Conservation (phyloP, 2,113 vertebrate genomes). For the Dicaeum eximium region DNA sequence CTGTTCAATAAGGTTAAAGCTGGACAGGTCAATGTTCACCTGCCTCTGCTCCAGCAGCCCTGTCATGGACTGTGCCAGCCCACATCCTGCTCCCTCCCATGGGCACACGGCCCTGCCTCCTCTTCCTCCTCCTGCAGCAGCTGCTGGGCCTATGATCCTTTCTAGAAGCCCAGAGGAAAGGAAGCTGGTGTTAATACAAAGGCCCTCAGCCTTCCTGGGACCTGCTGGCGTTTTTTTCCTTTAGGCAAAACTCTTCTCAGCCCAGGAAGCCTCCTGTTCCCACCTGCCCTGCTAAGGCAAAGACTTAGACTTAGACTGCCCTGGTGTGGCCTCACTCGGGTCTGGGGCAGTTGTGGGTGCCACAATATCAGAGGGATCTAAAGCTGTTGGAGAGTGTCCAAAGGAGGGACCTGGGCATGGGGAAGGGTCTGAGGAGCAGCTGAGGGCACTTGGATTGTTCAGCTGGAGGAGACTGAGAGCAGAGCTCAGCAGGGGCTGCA, state of each 20-base stretch:
- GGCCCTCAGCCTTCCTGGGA: background rate
- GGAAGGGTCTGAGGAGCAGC: background rate
- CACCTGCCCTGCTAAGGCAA: background rate
- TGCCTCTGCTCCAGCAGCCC: background rate
- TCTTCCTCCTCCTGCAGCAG: background rate
- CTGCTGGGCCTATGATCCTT: fast-evolving
- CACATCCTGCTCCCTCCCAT: background rate
- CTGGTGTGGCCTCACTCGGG: fast-evolving
- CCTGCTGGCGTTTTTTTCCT: background rate
- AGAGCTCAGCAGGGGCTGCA: background rate
- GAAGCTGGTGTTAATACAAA: background rate
- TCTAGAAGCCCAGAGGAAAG: background rate
- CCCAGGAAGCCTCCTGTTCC: background rate
- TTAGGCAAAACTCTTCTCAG: background rate
- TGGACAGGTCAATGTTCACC: background rate
- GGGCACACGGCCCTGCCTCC: background rate
- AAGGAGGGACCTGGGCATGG: background rate
- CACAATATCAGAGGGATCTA: background rate
- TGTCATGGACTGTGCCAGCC: background rate
- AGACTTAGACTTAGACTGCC: background rate
- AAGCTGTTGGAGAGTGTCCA: background rate
- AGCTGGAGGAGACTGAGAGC: background rate
- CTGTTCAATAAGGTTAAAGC: background rate
- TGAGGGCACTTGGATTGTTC: background rate
- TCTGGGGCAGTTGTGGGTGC: background rate